Percentiles rank a stretch among this genome's conserved stretches.
phyloP scores from a whole-genome alignment of 1,140 invertebrate species.

The Schmidtea mediterranea region DNA sequence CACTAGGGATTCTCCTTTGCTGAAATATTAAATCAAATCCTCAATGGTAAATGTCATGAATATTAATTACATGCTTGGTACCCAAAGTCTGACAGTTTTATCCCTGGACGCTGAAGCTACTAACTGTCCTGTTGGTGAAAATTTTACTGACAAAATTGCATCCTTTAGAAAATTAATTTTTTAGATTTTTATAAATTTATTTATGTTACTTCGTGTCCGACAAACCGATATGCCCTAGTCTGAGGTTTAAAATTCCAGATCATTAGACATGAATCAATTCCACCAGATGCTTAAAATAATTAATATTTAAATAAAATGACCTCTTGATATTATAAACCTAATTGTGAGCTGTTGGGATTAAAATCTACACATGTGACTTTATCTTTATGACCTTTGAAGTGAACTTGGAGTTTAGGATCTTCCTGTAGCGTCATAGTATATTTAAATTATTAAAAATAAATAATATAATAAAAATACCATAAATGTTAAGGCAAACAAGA shows the following conservation, averaged over 20 bases:
- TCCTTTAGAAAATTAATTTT: conserved; percentile 30
- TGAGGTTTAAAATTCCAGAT: conserved; percentile 42
- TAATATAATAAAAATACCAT: no score
- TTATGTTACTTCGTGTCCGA: not conserved
- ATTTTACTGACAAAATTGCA: conserved; percentile 35
- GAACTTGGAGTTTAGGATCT: conserved; percentile 38
- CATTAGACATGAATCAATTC: conserved; percentile 45
- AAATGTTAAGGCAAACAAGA: no score
- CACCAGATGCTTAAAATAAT: conserved; percentile 34
- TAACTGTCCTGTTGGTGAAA: conserved; percentile 47
- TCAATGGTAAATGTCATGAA: not conserved
- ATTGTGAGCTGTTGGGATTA: conserved; percentile 41
- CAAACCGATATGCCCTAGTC: not conserved
- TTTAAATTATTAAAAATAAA: not conserved
- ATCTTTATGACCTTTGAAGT: conserved; percentile 49
- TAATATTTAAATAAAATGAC: no score
- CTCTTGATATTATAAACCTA: conserved; percentile 28
- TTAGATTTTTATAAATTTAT: no score
- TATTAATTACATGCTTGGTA: conserved; percentile 43
- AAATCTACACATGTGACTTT: conserved; percentile 44
- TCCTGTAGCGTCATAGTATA: conserved; percentile 1
- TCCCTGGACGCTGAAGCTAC: conserved; percentile 55
- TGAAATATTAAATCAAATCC: conserved; percentile 8
- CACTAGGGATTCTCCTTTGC: conserved; percentile 34
- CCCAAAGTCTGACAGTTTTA: conserved; percentile 52